phyloP scores from a whole-genome alignment of 1,140 invertebrate genomes.

The Cardiocondyla obscurior region DNA sequence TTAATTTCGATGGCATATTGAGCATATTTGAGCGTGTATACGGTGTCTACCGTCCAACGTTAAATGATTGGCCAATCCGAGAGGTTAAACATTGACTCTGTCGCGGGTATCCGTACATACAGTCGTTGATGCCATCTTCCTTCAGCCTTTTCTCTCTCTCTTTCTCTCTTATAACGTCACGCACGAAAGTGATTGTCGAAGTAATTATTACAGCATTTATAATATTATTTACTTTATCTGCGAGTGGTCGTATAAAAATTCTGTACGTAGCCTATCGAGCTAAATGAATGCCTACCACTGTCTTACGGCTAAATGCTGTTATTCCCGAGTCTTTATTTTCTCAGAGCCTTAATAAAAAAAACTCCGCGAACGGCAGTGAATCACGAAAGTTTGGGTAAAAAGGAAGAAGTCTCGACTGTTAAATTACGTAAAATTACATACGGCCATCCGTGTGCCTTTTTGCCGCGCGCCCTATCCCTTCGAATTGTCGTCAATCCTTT shows the following conservation, averaged over 20 bases:
- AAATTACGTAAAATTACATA: constrained; percentile 68
- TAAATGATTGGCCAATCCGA: constrained; percentile 57
- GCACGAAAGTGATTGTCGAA: neutral
- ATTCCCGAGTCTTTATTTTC: neutral
- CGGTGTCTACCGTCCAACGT: constrained; percentile 29
- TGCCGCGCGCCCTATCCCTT: constrained; percentile 34
- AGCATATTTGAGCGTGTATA: constrained; percentile 52
- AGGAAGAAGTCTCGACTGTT: constrained; percentile 62
- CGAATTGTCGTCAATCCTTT: constrained; percentile 54
- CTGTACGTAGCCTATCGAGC: neutral
- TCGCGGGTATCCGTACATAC: constrained; percentile 12
- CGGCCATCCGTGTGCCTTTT: constrained; percentile 48
- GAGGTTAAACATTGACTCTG: constrained; percentile 53
- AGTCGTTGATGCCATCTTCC: neutral
- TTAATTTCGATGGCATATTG: constrained; percentile 53
- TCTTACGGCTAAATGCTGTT: neutral
- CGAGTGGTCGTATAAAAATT: neutral
- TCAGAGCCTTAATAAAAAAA: neutral
- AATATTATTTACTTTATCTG: neutral
- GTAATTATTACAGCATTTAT: neutral
- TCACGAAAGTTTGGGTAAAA: constrained; percentile 20
- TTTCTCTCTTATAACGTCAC: neutral
- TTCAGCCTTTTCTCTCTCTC: neutral
- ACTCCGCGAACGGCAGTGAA: neutral
- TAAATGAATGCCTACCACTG: neutral